Percentiles rank a stretch among this genome's conserved stretches.
phyloP scores from a whole-genome alignment of 2,888 invertebrate genomes.

The Leptothorax acervorum region DNA sequence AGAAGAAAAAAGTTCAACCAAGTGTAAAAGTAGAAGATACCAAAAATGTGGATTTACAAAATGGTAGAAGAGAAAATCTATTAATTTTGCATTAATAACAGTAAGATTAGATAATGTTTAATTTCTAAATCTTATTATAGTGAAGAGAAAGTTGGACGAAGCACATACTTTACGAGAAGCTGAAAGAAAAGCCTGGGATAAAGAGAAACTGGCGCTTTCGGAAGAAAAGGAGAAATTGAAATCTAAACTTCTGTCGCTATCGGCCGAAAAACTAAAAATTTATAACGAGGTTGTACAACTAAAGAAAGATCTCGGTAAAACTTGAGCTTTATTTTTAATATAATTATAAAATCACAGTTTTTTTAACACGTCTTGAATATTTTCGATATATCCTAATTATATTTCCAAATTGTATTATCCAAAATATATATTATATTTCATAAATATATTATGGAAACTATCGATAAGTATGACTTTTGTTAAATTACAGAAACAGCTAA shows the following conservation, averaged over 20 bases:
- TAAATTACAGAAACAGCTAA: slow-evolving; percentile 86
- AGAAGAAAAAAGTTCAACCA: slow-evolving; percentile 59
- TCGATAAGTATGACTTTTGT: slow-evolving; percentile 13
- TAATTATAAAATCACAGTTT: slow-evolving; percentile 37
- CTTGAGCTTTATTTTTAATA: slow-evolving; percentile 60
- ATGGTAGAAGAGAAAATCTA: slow-evolving; percentile 80
- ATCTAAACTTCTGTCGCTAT: slow-evolving; percentile 85
- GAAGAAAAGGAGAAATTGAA: slow-evolving; percentile 86
- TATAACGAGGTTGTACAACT: slow-evolving; percentile 88
- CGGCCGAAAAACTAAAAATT: slow-evolving; percentile 87
- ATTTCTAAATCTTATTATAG: slow-evolving; percentile 76
- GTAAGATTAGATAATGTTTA: background rate
- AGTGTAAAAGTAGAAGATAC: slow-evolving; percentile 67
- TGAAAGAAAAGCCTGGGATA: slow-evolving; percentile 82
- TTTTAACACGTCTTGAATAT: slow-evolving; percentile 26
- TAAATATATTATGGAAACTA: slow-evolving; percentile 16
- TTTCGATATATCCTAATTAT: slow-evolving; percentile 1
- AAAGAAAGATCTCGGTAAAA: slow-evolving; percentile 88
- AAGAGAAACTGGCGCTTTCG: slow-evolving; percentile 87
- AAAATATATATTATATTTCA: background rate
- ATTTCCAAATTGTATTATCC: background rate
- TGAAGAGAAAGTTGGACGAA: slow-evolving; percentile 87
- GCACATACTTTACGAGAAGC: slow-evolving; percentile 75
- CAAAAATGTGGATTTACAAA: slow-evolving; percentile 84
- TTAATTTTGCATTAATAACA: slow-evolving; percentile 1